Conservation (phyloP, 2,113 vertebrate species). For the Oenanthe oenanthe region DNA sequence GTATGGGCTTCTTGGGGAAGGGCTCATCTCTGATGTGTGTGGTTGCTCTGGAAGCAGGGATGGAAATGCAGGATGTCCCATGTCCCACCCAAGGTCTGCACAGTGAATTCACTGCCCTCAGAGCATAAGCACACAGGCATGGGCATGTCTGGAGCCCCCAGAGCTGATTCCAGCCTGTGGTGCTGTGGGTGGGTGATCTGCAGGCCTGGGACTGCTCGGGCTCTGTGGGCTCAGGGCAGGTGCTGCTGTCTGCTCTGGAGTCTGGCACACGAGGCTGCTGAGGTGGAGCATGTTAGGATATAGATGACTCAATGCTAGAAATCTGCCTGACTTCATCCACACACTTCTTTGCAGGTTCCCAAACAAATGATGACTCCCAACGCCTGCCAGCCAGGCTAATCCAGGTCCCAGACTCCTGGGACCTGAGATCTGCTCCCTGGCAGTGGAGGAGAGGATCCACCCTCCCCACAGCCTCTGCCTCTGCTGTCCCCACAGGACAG, state of each 20-base stretch:
- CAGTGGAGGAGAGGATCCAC: background rate
- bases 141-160: background rate
- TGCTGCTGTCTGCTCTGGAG: background rate
- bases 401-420: background rate
- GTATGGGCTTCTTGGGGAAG: fast-evolving
- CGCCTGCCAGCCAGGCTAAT: background rate
- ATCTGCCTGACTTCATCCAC: background rate
- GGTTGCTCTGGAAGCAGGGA: background rate
- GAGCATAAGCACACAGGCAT: background rate
- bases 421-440: background rate
- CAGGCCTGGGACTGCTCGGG: fast-evolving
- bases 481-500: background rate
- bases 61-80: background rate
- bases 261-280: background rate
- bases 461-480: background rate
- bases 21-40: background rate
- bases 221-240: background rate
- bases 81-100: background rate
- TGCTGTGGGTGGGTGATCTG: background rate
- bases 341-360: background rate
- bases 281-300: background rate
- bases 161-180: background rate
- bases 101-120: background rate
- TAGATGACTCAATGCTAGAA: constrained; percentile 7
- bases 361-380: background rate